A percentile compares a stretch with the other conserved stretches of the same genome.
phyloP scores from a whole-genome alignment of 2,888 invertebrate genomes.

The Bimastos eiseni region DNA sequence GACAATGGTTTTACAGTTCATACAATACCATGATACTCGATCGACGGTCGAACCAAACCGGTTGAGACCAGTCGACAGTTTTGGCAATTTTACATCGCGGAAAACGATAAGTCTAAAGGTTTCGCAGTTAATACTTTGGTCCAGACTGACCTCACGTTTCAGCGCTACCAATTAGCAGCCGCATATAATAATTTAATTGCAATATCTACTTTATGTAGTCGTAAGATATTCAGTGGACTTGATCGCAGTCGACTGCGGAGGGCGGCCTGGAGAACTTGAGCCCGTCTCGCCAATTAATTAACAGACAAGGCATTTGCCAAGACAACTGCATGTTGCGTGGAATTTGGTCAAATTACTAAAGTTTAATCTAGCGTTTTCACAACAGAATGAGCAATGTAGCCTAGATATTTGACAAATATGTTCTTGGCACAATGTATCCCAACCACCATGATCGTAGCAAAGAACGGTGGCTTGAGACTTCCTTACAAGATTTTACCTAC shows the following conservation, averaged over 20 bases:
- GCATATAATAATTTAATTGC: neutral
- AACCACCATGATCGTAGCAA: too few relatives aligned
- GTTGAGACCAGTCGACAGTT: neutral
- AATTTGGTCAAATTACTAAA: too few relatives aligned
- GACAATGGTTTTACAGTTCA: too few relatives aligned
- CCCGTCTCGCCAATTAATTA: too few relatives aligned
- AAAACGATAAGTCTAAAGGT: neutral
- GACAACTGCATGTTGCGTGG: too few relatives aligned
- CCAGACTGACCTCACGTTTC: neutral
- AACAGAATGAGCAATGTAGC: too few relatives aligned
- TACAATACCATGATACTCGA: neutral
- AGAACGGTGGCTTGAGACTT: too few relatives aligned
- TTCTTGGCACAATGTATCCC: too few relatives aligned
- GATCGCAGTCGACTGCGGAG: neutral
- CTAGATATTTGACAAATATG: too few relatives aligned
- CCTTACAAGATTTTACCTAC: too few relatives aligned
- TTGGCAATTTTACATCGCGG: neutral
- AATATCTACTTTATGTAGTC: neutral
- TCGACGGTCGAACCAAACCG: neutral
- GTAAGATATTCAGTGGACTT: neutral
- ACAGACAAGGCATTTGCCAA: too few relatives aligned
- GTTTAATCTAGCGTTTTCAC: too few relatives aligned
- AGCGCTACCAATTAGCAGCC: neutral
- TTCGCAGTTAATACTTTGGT: neutral
- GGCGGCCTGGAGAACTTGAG: neutral